Percentiles rank a stretch among this genome's conserved stretches.
These are phyloP conservation scores for Scylla paramamosain DNA, from an alignment of 1,140 invertebrate species.

Conservation along the genomic window DNA sequence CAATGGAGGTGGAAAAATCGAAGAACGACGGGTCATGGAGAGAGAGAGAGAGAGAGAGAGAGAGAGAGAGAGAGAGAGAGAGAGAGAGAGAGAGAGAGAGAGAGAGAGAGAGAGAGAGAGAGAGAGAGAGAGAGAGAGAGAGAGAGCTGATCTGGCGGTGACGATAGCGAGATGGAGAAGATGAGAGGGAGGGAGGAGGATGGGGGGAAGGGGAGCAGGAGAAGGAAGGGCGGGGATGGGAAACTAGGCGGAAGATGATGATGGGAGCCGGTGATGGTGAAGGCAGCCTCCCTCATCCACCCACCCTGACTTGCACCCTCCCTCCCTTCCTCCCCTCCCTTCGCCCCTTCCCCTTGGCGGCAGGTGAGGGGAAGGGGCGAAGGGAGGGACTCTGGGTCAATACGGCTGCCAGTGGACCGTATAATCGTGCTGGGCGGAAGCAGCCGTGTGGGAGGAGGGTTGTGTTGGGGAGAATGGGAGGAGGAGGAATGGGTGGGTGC, in stretches of 20 bases:
- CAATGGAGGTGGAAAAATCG: background rate
- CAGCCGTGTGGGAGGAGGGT: background rate
- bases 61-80: conserved; percentile 9
- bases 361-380: background rate
- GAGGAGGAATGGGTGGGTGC: background rate
- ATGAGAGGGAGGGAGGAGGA: background rate
- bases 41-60: conserved; percentile 33
- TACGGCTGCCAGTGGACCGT: background rate
- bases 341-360: background rate
- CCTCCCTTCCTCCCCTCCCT: background rate
- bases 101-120: background rate
- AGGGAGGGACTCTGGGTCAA: background rate
- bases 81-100: conserved; percentile 2
- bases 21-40: too few species aligned
- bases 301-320: background rate
- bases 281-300: background rate
- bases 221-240: background rate
- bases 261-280: conserved; percentile 17
- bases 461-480: background rate
- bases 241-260: conserved; percentile 26
- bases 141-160: background rate
- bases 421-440: background rate
- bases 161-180: background rate
- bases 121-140: background rate
- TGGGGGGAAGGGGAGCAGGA: background rate